phyloP scores from a whole-genome alignment of 2,888 invertebrate genomes.

The Stomorhina lunata region DNA sequence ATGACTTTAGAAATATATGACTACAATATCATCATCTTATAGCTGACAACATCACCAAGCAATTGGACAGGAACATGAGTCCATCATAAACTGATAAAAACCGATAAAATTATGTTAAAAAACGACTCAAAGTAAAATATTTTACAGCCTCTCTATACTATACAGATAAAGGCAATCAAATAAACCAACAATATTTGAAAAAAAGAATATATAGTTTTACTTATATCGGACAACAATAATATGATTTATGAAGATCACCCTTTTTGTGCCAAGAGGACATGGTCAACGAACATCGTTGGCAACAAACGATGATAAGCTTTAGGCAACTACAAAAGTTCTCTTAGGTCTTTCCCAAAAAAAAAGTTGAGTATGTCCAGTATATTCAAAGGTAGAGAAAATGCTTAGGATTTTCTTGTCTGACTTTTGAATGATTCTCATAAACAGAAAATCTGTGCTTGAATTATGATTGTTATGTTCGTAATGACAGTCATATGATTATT shows the following conservation, averaged over 20 bases:
- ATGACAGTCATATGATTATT: neutral
- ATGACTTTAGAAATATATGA: slow-evolving; percentile 27
- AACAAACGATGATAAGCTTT: slow-evolving; percentile 22
- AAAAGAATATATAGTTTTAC: neutral
- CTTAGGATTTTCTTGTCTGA: slow-evolving; percentile 23
- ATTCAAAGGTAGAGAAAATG: slow-evolving; percentile 5
- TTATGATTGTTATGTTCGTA: slow-evolving; percentile 49
- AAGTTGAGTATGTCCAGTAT: neutral
- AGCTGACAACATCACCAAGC: slow-evolving; percentile 64
- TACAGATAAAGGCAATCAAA: slow-evolving; percentile 39
- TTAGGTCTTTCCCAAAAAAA: neutral
- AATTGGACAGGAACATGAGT: slow-evolving; percentile 66
- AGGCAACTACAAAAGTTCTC: slow-evolving; percentile 19
- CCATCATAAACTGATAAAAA: slow-evolving; percentile 66
- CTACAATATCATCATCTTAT: slow-evolving; percentile 36
- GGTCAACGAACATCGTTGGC: slow-evolving; percentile 1
- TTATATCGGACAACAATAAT: slow-evolving; percentile 47
- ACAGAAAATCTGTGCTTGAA: slow-evolving; percentile 59
- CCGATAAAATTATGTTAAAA: slow-evolving; percentile 50
- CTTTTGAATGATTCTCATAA: slow-evolving; percentile 58
- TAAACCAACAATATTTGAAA: neutral
- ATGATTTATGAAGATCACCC: slow-evolving; percentile 66
- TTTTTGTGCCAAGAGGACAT: slow-evolving; percentile 53
- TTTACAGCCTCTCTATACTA: neutral
- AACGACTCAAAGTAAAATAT: neutral